Percentiles rank a stretch among this genome's conserved stretches.
These are phyloP conservation scores for Ariolimax columbianus DNA, from an alignment of 2,888 invertebrate genomes.

Conservation along the genomic window DNA sequence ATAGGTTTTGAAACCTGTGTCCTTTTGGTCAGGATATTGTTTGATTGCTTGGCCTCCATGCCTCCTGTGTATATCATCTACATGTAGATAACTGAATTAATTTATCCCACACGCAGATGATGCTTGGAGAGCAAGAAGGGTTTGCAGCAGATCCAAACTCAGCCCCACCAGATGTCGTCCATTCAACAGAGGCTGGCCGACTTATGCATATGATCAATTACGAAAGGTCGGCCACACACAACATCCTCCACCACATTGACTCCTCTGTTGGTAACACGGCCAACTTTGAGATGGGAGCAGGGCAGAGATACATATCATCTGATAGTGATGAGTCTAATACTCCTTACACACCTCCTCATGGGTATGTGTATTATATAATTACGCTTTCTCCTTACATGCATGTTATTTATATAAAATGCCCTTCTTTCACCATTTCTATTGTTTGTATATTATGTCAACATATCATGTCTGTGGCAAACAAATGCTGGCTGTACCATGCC, in stretches of 20 bases:
- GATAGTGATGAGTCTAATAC: conserved; percentile 61
- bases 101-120: conserved; percentile 80
- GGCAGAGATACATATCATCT: conserved; percentile 43
- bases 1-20: too few relatives aligned
- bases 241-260: conserved; percentile 74
- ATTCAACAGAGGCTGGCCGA: conserved; percentile 65
- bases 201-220: conserved; percentile 67
- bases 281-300: conserved; percentile 62
- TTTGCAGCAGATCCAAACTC: conserved; percentile 48
- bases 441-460: too few relatives aligned
- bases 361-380: conserved; percentile 3
- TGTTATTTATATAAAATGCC: too few relatives aligned
- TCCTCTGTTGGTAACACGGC: conserved; percentile 71
- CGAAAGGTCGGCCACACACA: conserved; percentile 70
- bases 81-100: background rate
- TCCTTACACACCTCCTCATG: conserved; percentile 26
- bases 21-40: too few relatives aligned
- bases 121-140: conserved; percentile 70
- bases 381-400: background rate
- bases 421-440: too few relatives aligned
- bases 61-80: too few relatives aligned
- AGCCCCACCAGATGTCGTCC: conserved; percentile 71
- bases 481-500: too few relatives aligned
- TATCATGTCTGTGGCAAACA: too few relatives aligned
- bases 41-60: too few relatives aligned